These are phyloP conservation scores for Pemphredon lugubris DNA, from an alignment of 2,888 invertebrate species.

Conservation along the genomic window DNA sequence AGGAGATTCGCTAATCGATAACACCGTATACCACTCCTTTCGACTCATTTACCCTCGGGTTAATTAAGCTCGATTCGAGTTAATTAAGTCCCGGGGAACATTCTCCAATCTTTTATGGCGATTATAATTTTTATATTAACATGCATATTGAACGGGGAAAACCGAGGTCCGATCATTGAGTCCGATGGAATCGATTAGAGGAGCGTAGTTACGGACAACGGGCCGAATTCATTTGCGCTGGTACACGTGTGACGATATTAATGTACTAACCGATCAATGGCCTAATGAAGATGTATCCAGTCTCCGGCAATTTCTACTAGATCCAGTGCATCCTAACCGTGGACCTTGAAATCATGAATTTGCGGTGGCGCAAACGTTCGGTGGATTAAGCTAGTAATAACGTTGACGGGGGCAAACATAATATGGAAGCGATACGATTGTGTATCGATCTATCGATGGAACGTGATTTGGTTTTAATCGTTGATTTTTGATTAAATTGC, in stretches of 20 bases:
- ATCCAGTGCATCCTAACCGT: slow-evolving; percentile 29
- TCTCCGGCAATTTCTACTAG: slow-evolving; percentile 44
- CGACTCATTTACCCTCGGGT: too few relatives aligned
- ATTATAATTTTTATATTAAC: slow-evolving; percentile 10
- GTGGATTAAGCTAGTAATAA: slow-evolving; percentile 33
- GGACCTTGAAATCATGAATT: slow-evolving; percentile 44
- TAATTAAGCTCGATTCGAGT: too few relatives aligned
- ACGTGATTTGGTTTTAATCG: too few relatives aligned
- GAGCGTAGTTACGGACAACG: slow-evolving; percentile 20
- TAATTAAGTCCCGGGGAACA: not conserved
- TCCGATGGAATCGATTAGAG: slow-evolving; percentile 36
- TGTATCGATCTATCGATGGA: too few relatives aligned
- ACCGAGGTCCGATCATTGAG: not conserved
- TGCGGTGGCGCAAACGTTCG: slow-evolving; percentile 15
- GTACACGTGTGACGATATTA: slow-evolving; percentile 54
- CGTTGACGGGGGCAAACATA: slow-evolving; percentile 29
- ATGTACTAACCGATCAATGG: slow-evolving; percentile 58
- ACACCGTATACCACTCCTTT: too few relatives aligned
- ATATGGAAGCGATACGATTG: too few relatives aligned
- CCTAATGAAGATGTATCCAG: slow-evolving; percentile 59
- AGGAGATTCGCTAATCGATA: too few relatives aligned
- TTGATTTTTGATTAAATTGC: too few relatives aligned
- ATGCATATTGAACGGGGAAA: not conserved
- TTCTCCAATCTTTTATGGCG: not conserved
- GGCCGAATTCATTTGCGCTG: slow-evolving; percentile 41